A percentile compares a stretch with the other conserved stretches of the same genome.
phyloP scores from a whole-genome alignment of 2,888 invertebrate genomes.

The Synergus japonicus region DNA sequence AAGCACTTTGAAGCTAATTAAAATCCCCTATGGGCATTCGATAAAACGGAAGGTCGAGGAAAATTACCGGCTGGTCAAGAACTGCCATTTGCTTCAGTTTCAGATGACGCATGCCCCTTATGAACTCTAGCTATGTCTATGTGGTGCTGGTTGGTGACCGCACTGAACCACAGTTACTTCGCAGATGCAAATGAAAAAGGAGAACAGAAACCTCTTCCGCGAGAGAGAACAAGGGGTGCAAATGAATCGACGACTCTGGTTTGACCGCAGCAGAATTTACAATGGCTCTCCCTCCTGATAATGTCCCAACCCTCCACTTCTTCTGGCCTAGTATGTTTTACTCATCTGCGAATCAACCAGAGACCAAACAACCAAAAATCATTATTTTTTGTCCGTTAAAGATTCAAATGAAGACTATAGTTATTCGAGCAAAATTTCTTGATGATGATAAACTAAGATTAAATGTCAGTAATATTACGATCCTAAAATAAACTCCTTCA shows the following conservation, averaged over 20 bases:
- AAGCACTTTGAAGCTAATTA: not conserved
- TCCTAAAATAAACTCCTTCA: conserved; percentile 6
- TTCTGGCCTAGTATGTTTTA: not conserved
- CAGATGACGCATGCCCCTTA: not conserved
- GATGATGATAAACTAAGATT: not conserved
- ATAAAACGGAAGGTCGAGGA: not conserved
- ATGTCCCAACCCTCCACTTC: not conserved
- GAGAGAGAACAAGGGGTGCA: conserved; percentile 66
- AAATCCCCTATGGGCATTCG: not conserved
- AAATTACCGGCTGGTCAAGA: not conserved
- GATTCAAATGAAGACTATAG: not conserved
- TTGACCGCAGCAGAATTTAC: conserved; percentile 67
- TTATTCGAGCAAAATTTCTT: not conserved
- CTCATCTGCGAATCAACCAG: not conserved
- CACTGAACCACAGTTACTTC: not conserved
- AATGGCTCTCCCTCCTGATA: not conserved
- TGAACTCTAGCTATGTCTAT: not conserved
- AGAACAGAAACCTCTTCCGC: conserved; percentile 43
- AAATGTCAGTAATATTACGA: not conserved
- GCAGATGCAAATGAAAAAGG: conserved; percentile 49
- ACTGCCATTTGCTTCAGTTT: not conserved
- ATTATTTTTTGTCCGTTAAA: not conserved
- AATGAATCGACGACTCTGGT: conserved; percentile 70
- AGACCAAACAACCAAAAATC: not conserved
- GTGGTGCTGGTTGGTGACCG: conserved; percentile 5